Conservation (phyloP, 2,888 invertebrate genomes). For the Torymus texanus region DNA sequence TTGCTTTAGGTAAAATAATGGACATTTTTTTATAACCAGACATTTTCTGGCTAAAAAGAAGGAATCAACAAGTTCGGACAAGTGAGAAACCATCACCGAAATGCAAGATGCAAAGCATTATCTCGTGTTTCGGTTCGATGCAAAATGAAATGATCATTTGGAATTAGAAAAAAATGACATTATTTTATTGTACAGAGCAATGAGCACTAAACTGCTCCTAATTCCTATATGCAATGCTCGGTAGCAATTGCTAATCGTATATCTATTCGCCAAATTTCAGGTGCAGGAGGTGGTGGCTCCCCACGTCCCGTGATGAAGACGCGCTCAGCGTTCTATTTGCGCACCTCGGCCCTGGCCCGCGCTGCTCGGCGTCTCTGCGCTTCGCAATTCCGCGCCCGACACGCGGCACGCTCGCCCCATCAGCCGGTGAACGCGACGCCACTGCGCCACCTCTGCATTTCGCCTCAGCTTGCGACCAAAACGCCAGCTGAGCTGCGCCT, state of each 20-base stretch:
- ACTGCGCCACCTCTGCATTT: conserved; percentile 73
- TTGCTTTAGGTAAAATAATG: conserved; percentile 37
- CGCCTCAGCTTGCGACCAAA: conserved; percentile 70
- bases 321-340: conserved; percentile 95
- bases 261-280: not conserved
- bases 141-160: too few relatives aligned
- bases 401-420: conserved; percentile 91
- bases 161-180: too few relatives aligned
- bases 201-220: not conserved
- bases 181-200: too few relatives aligned
- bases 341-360: conserved; percentile 92
- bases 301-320: conserved; percentile 98
- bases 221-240: not conserved
- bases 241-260: too few relatives aligned
- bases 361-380: conserved; percentile 91
- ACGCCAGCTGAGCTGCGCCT: conserved; percentile 69
- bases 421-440: conserved; percentile 75
- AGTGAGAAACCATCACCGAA: too few relatives aligned
- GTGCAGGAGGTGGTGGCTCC: conserved; percentile 75
- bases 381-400: conserved; percentile 87
- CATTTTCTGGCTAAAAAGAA: too few relatives aligned
- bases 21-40: too few relatives aligned
- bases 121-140: too few relatives aligned
- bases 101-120: too few relatives aligned
- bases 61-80: too few relatives aligned